Percentiles rank a stretch among this genome's conserved stretches.
Conservation (phyloP, 2,888 invertebrate species). For the Drosophila rellima region DNA sequence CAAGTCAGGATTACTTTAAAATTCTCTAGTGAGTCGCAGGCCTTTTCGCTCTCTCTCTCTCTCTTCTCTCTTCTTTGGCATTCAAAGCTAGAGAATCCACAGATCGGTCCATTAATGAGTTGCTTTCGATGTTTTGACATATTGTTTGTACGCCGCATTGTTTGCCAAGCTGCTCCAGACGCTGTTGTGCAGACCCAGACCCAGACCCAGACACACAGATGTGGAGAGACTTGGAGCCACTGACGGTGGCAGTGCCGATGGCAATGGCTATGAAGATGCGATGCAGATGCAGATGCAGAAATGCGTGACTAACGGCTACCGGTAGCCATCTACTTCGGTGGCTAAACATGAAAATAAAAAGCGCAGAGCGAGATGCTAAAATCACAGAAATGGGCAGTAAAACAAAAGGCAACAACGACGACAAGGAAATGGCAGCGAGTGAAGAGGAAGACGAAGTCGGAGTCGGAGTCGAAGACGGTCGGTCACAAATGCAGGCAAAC, state of each 20-base stretch:
- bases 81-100: slow-evolving; percentile 20
- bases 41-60: not conserved
- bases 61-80: not conserved
- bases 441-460: slow-evolving; percentile 16
- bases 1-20: not conserved
- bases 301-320: slow-evolving; percentile 83
- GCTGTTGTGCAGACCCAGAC: slow-evolving; percentile 36
- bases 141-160: slow-evolving; percentile 61
- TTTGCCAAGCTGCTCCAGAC: slow-evolving; percentile 61
- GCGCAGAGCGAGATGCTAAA: slow-evolving; percentile 69
- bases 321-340: slow-evolving; percentile 82
- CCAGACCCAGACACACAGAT: slow-evolving; percentile 1
- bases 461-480: slow-evolving; percentile 36
- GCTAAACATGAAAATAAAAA: slow-evolving; percentile 71
- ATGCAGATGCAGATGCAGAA: slow-evolving; percentile 76
- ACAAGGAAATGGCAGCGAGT: slow-evolving; percentile 7
- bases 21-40: not conserved
- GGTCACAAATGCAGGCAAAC: slow-evolving; percentile 76
- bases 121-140: slow-evolving; percentile 75
- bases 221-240: slow-evolving; percentile 31
- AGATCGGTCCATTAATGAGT: slow-evolving; percentile 72
- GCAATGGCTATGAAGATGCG: slow-evolving; percentile 56
- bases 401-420: slow-evolving; percentile 64
- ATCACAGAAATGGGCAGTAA: slow-evolving; percentile 73
- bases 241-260: no score